Percentiles rank a stretch among this genome's conserved stretches.
These are phyloP conservation scores for Calcarius lapponicus DNA, from an alignment of 2,797 vertebrate species.

Conservation along the genomic window DNA sequence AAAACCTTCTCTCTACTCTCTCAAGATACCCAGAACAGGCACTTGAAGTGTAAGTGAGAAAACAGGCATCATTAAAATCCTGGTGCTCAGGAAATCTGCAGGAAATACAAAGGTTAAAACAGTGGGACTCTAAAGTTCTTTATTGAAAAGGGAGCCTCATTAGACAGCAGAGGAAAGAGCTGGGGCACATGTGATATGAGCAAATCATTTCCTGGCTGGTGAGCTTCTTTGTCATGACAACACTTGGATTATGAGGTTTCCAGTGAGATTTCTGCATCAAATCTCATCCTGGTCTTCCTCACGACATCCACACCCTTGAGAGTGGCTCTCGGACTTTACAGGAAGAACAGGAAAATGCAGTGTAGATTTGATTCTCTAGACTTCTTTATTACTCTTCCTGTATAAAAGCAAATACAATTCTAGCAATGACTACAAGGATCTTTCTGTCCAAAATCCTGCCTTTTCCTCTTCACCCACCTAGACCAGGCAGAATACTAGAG, in stretches of 20 bases:
- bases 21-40: not conserved
- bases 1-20: not conserved
- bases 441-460: not conserved
- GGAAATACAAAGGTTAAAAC: conserved; percentile 21
- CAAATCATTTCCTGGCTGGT: not conserved
- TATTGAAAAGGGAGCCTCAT: not conserved
- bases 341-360: not conserved
- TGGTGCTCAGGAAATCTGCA: conserved; percentile 13
- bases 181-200: not conserved
- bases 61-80: conserved; percentile 17
- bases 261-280: not conserved
- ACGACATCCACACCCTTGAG: not conserved
- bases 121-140: not conserved
- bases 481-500: not conserved
- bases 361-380: not conserved
- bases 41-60: not conserved
- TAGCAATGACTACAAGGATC: not conserved
- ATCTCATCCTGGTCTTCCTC: not conserved
- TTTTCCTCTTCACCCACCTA: not conserved
- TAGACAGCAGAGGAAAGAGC: not conserved
- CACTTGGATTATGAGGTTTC: not conserved
- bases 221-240: not conserved
- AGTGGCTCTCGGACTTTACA: not conserved
- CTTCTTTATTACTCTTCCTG: not conserved
- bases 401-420: not conserved